Base-by-base conservation (phyloP, 2,888 invertebrate species). In the Trichacis sp. region DNA sequence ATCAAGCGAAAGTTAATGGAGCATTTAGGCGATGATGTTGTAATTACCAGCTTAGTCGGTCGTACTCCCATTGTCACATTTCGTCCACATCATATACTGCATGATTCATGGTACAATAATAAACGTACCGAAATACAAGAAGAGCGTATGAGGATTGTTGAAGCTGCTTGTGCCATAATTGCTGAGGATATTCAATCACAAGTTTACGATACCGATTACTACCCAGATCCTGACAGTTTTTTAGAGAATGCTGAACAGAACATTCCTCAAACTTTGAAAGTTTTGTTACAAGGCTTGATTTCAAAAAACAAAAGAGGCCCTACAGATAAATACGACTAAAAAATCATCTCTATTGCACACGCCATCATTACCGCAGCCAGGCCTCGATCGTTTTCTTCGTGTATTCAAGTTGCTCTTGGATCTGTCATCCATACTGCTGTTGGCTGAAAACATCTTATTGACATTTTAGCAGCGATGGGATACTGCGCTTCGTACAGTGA, bases 311-410 rank as follows among this genome's bases (percentile, higher is more conserved):
- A 68, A 43, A 30, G 40, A 24, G 38, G 38, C 12, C 40, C 45
- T 29, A 30, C 19, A 14, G 49, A 56, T 14, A 36, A 36, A 18
- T 60, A 40, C n/a, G 49, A 57, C 47, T 53, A 33, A 38, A 57
- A 62, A 38, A 50, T 58, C 17, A 40, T 47, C 33, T 17, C 58
- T n/a, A 57, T 66, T 19, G 62, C 60, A 14, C 68, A 71, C 40
- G 29, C 57, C 14, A 60, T 69, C 14, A 69, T 71, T 24, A 64
- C 73, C 56, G 71, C 76, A 61, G 71, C 68, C 48, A 70, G 77
- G 62, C 76, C 76, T 50, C 65, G 76, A 66, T 76, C 77, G 57
- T 80, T 78, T 64, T 68, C 72, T 64, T 81, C 78, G 55, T 71
- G 75, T 42, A 11, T 68, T n/a, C 60, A 51, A 46, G 19, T 68